Evolutionary conservation across 2,113 vertebrate species (phyloP).

Genomic region (Menura novaehollandiae): DNA sequence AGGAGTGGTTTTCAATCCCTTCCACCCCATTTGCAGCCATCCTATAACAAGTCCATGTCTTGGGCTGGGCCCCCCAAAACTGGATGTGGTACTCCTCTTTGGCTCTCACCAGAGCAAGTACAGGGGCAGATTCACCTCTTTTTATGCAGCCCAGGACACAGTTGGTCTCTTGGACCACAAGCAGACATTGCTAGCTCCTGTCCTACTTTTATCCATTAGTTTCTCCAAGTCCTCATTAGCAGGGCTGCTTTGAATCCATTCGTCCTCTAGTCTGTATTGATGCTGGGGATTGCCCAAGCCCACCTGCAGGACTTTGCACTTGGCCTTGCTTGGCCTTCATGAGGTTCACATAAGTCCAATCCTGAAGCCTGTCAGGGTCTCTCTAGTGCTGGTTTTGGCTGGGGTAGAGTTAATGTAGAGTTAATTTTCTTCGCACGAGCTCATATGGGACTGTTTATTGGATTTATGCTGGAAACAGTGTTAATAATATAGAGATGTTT

Average conservation of each 20-base stretch:
- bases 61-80: too few species aligned
- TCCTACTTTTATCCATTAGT: neutral
- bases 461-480: neutral
- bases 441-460: too few species aligned
- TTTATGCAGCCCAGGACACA: neutral
- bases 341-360: fast-evolving
- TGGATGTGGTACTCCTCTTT: neutral
- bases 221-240: neutral
- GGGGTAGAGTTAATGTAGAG: too few species aligned
- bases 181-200: neutral
- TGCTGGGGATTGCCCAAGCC: neutral
- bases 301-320: neutral
- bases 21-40: neutral
- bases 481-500: neutral
- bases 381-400: neutral
- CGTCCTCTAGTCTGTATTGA: neutral
- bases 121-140: neutral
- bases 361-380: neutral
- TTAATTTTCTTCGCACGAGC: neutral
- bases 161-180: neutral
- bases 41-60: neutral
- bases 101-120: neutral
- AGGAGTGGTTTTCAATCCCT: neutral
- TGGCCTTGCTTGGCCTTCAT: neutral
- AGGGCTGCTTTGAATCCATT: neutral